Evolutionary conservation across 2,113 vertebrate species (phyloP), one percentile per base, ranked within the genome.

Genomic region (Perca flavescens): DNA sequence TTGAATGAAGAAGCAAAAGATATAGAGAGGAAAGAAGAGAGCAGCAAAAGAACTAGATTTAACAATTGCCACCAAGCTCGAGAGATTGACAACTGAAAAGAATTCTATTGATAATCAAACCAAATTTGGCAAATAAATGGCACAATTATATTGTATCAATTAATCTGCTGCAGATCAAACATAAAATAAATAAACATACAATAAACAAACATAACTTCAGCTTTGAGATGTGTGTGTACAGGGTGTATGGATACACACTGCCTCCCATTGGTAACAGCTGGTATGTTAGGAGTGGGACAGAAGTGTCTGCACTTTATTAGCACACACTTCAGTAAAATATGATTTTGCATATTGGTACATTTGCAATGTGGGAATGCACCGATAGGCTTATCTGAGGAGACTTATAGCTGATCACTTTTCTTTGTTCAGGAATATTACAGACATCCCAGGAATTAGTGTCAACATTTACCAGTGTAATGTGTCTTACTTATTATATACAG

Each of bases 201-300:
- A 28, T 28, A 28, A 28, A 28, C 28, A 28, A 28, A 28, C 28
- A 28, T 28, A 49, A 50, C 10, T 54, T 3, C 25, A 28, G 70
- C 54, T 67, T 66, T 22, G 9, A 36, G 19, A 40, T 47, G 21
- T 54, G 47, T 54, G 19, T 46, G 11, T 13, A n/a, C 8, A 3
- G 3, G 28, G 62, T 62, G 19, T 31, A 22, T 54, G 53, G 36
- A 74, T 49, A 21, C 62, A 68, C 69, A 77, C 53, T 60, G 60
- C 80, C 66, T 71, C 53, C 43, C n/a, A 52, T 43, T 50, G 56
- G 57, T 76, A 11, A n/a, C 2, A 1, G n/a, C 22, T 47, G 50
- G 11, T 17, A 74, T 72, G 31, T 58, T 49, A 34, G 28, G 4
- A 47, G 47, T 47, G 13, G 63, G 12, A 47, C 19, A 47, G 17